Conservation (phyloP, 2,888 invertebrate genomes). For the Entomobrya proxima region DNA sequence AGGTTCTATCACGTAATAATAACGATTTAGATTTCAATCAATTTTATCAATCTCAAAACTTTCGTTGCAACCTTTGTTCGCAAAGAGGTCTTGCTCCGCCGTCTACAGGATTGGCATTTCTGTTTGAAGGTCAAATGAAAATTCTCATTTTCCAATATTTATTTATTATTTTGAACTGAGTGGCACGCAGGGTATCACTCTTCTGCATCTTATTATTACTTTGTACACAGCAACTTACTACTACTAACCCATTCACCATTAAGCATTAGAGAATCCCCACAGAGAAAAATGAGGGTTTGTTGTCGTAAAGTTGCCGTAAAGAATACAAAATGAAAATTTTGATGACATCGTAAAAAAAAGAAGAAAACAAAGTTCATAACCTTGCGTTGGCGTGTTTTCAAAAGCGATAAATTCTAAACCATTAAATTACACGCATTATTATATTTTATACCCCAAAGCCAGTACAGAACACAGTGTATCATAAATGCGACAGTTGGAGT, state of each 20-base stretch:
- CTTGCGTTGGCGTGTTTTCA: constrained; percentile 54
- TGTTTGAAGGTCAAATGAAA: too few species aligned
- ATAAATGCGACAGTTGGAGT: constrained; percentile 7
- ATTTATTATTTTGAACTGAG: too few species aligned
- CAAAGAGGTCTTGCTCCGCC: too few species aligned
- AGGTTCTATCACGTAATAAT: background rate
- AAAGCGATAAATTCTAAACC: constrained; percentile 49
- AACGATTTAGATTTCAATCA: background rate
- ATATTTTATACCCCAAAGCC: background rate
- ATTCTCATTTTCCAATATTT: too few species aligned
- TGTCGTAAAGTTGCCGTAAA: too few species aligned
- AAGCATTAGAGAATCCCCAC: too few species aligned
- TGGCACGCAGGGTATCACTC: too few species aligned
- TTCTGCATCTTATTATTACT: too few species aligned
- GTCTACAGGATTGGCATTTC: too few species aligned
- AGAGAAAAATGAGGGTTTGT: background rate
- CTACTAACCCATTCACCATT: too few species aligned
- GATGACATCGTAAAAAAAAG: constrained; percentile 19
- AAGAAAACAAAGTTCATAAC: constrained; percentile 46
- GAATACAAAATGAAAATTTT: background rate
- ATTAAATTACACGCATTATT: constrained; percentile 25
- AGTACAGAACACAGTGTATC: background rate
- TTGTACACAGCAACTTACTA: too few species aligned
- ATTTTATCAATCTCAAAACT: background rate
- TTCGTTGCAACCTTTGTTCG: too few species aligned